Base-by-base conservation (phyloP, 2,888 invertebrate species). In the Camptogramma bilineatum region DNA sequence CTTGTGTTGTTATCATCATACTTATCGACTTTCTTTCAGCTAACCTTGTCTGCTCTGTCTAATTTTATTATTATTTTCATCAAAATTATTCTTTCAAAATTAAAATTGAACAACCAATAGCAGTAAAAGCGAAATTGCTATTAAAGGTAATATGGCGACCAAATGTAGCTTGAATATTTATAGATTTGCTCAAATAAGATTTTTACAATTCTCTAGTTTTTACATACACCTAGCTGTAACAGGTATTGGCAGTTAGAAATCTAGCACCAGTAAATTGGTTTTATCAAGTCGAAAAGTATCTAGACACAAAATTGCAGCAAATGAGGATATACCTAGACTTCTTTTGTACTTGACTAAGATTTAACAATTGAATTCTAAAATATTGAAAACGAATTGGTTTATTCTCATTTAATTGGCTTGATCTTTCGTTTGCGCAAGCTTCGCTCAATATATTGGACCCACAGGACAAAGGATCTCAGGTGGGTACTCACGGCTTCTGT, bases 351-450 rank as follows among this genome's bases (percentile, higher is more conserved):
- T n/a, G n/a, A 39, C 1, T n/a, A 34, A 47, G 8, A 31, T 8
- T n/a, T 47, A 1, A 13, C 16, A 31, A 62, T 68, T 64, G 24
- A 21, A 9, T 34, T 1, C 17, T 67, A 13, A 56, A 16, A 53
- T 56, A 58, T 52, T 55, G 7, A 67, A 62, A 48, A 68, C 59
- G 60, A 68, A 64, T 61, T 67, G 75, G 78, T 83, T 51, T 80
- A 75, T 85, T 83, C 87, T 88, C 88, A 85, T 90, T 89, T 91
- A 92, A 92, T 90, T 88, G 91, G 93, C 93, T 91, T 91, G 85
- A 90, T 86, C 86, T 81, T 92, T 91, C 90, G 87, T 93, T 92
- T 93, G 93, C 91, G 92, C 93, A 93, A 92, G 93, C 93, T 92
- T 92, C 92, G 83, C 81, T 88, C 88, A 86, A 80, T 87, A 69